Conservation (phyloP, 2,113 vertebrate species). For the Irena cyanogastra region DNA sequence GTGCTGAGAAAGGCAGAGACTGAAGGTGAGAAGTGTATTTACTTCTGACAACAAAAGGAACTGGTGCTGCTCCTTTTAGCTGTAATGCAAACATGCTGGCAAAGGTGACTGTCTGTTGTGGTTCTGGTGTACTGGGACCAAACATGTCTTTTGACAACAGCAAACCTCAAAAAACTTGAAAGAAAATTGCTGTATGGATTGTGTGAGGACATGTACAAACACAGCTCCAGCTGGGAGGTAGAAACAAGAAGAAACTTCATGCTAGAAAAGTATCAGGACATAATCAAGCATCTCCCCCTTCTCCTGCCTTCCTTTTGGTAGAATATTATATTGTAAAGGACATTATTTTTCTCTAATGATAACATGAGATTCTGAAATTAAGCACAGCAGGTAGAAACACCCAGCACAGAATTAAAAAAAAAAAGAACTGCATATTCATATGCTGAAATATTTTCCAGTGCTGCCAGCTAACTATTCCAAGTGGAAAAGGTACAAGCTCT, state of each 20-base stretch:
- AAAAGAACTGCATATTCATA: neutral
- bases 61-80: slow-evolving; percentile 18
- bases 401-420: neutral
- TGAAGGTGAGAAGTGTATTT: slow-evolving; percentile 17
- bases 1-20: neutral
- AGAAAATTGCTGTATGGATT: neutral
- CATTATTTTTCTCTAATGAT: neutral
- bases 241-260: neutral
- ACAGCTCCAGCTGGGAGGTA: neutral
- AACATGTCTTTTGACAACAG: neutral
- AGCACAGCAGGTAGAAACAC: slow-evolving; percentile 30
- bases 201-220: neutral
- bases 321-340: neutral
- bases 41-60: neutral
- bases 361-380: slow-evolving; percentile 8
- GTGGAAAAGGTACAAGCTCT: neutral
- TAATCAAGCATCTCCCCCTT: neutral
- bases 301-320: neutral
- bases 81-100: slow-evolving; percentile 12
- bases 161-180: neutral
- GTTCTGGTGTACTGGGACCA: neutral
- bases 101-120: slow-evolving; percentile 7
- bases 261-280: neutral
- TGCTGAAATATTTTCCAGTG: neutral
- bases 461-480: neutral